Evolutionary conservation across 1,140 invertebrate genomes (phyloP).

Genomic region (Scaptodrosophila lebanonensis): DNA sequence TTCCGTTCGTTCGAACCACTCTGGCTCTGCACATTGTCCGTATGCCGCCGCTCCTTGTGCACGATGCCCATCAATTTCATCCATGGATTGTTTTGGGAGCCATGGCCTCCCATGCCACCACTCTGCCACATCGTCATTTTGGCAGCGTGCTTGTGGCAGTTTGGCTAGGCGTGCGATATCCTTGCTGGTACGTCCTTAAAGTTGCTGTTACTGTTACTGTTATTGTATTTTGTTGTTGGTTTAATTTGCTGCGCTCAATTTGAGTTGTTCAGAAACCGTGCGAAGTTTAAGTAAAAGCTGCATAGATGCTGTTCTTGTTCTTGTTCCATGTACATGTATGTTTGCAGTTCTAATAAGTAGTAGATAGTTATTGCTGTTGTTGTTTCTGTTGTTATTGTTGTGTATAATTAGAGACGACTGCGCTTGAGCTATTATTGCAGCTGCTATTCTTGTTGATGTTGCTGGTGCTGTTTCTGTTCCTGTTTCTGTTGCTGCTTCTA

Average conservation of each 20-base stretch:
- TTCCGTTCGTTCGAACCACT: conserved; percentile 80
- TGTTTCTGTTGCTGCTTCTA: no score
- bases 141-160: conserved; percentile 46
- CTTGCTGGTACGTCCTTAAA: no score
- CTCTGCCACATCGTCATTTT: conserved; percentile 87
- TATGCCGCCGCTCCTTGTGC: conserved; percentile 84
- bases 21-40: conserved; percentile 79
- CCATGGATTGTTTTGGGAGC: conserved; percentile 88
- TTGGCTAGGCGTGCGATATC: no score
- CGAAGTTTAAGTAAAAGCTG: conserved; percentile 18
- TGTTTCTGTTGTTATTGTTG: conserved; percentile 1
- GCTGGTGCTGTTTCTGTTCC: no score
- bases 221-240: not conserved
- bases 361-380: not conserved
- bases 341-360: no score
- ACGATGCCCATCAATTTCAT: conserved; percentile 90
- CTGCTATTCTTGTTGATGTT: no score
- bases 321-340: no score
- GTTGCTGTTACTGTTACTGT: conserved; percentile 9
- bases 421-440: no score
- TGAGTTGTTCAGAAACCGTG: conserved; percentile 27
- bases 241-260: not conserved
- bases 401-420: no score
- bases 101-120: conserved; percentile 82
- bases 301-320: no score